These are phyloP conservation scores for Onychostruthus taczanowskii DNA, from an alignment of 2,113 vertebrate species.

Conservation along the genomic window DNA sequence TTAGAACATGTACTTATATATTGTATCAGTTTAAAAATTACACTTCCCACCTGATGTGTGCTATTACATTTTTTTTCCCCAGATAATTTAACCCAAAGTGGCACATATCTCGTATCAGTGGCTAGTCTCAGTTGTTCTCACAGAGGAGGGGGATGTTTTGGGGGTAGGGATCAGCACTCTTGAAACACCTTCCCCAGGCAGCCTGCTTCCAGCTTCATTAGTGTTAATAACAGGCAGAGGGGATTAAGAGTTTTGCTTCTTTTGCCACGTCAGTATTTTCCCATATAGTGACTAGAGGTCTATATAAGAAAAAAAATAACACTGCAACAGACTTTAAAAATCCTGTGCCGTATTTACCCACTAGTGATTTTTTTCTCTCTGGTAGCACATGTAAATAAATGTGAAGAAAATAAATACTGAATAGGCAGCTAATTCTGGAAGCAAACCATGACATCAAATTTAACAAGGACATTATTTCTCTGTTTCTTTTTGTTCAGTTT, in stretches of 20 bases:
- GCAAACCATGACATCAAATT: background rate
- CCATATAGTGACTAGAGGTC: background rate
- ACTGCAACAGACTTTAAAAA: background rate
- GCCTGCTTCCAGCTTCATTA: background rate
- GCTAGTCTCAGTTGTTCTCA: background rate
- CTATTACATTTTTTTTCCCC: background rate
- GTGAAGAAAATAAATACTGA: background rate
- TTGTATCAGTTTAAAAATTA: background rate
- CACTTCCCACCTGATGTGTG: background rate
- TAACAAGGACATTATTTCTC: background rate
- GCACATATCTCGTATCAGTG: background rate
- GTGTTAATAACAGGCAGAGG: background rate
- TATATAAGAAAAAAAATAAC: background rate
- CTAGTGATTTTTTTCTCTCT: background rate
- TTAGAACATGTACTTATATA: background rate
- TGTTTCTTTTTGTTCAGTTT: background rate
- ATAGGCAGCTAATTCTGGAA: background rate
- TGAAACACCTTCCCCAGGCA: background rate
- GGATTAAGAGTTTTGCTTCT: background rate
- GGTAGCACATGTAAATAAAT: background rate
- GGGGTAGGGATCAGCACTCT: background rate
- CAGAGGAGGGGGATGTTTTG: fast-evolving
- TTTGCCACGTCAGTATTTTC: background rate
- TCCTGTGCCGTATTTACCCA: background rate
- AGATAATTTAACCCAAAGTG: background rate